Evolutionary conservation across 2,113 vertebrate species (phyloP).

Genomic region (Epinephelus cyanopodus): DNA sequence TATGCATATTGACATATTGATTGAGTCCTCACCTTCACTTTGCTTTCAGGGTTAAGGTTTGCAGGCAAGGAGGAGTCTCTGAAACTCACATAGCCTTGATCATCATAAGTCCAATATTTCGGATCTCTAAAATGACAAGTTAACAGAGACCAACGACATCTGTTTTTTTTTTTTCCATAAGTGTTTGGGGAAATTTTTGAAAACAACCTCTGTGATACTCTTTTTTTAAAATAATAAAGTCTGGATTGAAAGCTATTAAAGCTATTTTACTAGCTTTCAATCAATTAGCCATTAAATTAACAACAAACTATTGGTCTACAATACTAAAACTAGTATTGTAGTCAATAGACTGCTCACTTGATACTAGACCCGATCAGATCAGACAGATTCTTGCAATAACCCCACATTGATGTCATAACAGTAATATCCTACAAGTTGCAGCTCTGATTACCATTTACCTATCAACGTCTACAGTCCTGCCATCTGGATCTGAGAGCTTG

Average conservation of each 20-base stretch:
- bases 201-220: background rate
- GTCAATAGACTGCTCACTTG: background rate
- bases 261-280: background rate
- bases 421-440: background rate
- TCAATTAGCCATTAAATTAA: background rate
- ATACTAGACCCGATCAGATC: background rate
- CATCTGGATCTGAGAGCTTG: background rate
- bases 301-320: background rate
- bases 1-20: background rate
- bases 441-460: slow-evolving; percentile 29
- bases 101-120: slow-evolving; percentile 49
- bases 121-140: slow-evolving; percentile 25
- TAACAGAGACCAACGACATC: background rate
- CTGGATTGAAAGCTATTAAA: background rate
- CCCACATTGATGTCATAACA: background rate
- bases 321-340: background rate
- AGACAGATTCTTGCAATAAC: background rate
- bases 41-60: slow-evolving; percentile 52
- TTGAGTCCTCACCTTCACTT: slow-evolving; percentile 66
- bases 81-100: slow-evolving; percentile 60
- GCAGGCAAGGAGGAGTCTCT: slow-evolving; percentile 24
- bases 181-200: background rate
- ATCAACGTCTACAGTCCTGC: background rate
- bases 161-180: background rate
- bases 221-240: background rate